These are phyloP conservation scores for Clarias gariepinus DNA, from an alignment of 2,113 vertebrate species.

Conservation along the genomic window DNA sequence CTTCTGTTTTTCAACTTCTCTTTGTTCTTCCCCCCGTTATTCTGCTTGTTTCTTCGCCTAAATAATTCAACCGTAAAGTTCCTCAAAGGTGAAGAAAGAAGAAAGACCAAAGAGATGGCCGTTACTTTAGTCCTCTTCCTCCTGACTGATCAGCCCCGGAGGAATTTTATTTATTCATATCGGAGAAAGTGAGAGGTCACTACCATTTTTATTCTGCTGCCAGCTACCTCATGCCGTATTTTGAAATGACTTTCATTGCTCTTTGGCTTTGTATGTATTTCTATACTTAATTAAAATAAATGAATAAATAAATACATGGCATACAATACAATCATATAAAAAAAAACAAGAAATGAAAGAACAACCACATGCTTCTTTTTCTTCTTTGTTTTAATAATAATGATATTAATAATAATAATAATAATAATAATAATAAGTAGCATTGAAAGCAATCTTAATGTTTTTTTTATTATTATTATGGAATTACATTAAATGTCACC, in stretches of 20 bases:
- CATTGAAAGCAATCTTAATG: too few relatives aligned
- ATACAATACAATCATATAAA: background rate
- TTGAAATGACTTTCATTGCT: background rate
- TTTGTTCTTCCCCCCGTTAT: constrained; percentile 10
- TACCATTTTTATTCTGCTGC: constrained; percentile 1
- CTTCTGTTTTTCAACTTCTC: constrained; percentile 44
- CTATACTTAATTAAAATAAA: background rate
- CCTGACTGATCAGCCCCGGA: constrained; percentile 4
- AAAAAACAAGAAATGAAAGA: background rate
- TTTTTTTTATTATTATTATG: background rate
- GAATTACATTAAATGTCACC: background rate
- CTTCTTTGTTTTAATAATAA: too few relatives aligned
- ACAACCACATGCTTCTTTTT: too few relatives aligned
- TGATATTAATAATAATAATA: background rate
- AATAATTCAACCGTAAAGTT: constrained; percentile 62
- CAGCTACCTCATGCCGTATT: too few relatives aligned
- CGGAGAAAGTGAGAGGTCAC: constrained; percentile 20
- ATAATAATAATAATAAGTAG: background rate
- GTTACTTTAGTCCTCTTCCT: background rate
- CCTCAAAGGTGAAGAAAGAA: constrained; percentile 36
- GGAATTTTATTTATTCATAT: constrained; percentile 19
- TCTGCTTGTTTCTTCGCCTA: constrained; percentile 57
- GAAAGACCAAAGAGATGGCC: constrained; percentile 6
- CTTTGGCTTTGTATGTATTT: background rate
- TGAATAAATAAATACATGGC: background rate